These are phyloP conservation scores for Drosophila algonquin DNA, from an alignment of 2,888 invertebrate species.

Conservation along the genomic window DNA sequence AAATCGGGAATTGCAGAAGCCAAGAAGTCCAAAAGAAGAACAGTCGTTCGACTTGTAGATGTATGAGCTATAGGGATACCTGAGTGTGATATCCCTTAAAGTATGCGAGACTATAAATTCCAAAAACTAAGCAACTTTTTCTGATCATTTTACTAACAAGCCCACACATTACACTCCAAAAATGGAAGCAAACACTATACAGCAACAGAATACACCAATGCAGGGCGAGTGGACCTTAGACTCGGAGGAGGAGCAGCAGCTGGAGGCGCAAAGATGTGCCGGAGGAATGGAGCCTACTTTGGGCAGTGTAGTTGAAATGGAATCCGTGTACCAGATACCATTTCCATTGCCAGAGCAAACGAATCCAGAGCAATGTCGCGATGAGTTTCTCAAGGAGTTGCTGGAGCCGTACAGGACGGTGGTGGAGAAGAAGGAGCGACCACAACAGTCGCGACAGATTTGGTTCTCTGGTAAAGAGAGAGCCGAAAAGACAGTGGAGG, in stretches of 20 bases:
- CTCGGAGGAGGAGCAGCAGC: not conserved
- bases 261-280: not conserved
- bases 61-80: not conserved
- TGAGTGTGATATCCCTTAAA: not conserved
- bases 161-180: not conserved
- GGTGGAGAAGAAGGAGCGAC: rapidly evolving
- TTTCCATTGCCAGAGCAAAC: slow-evolving; percentile 44
- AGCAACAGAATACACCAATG: not conserved
- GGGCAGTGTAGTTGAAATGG: not conserved
- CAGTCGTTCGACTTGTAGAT: not conserved
- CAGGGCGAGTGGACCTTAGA: not conserved
- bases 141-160: not conserved
- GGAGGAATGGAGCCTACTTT: no score
- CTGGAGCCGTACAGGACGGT: not conserved
- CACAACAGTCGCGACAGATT: not conserved
- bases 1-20: not conserved
- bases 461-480: not conserved
- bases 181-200: not conserved
- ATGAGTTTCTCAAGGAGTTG: slow-evolving; percentile 32
- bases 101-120: not conserved
- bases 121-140: not conserved
- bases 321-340: not conserved
- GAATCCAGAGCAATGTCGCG: slow-evolving; percentile 43
- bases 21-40: not conserved
- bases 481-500: not conserved